Evolutionary conservation across 2,113 vertebrate species (phyloP), one percentile per base, ranked within the genome.

Genomic region (Pteronura brasiliensis): DNA sequence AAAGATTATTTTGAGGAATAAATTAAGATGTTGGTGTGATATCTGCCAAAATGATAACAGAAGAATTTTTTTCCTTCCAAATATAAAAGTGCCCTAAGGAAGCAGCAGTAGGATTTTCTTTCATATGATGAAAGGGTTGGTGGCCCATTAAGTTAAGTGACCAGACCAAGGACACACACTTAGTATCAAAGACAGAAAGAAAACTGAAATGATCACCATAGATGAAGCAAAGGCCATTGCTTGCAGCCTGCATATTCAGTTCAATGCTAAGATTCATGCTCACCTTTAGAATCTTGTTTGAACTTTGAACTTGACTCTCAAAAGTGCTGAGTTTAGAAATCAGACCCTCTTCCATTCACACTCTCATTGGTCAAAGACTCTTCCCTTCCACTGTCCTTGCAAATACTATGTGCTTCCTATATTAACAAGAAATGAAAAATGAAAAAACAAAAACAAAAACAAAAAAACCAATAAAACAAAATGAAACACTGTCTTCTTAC

Each of bases 1-100:
- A 97, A 94, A 69, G 42, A 29, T 94, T 91, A 74, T 92, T 93
- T 86, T 96, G 69, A 91, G 52, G 44, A 97, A 71, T 94, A 83
- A 80, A 80, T 95, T 79, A 91, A 59, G 44, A 29, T 72, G 8
- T 96, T 34, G 63, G 39, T 39, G 44, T 65, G 34, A 67, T 77
- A 85, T 39, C 59, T 85, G 44, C 47, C 85, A 90, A 94, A 91
- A 93, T 82, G 23, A 61, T 29, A 84, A 34, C n/a, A 39, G 31
- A 31, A 44, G 0, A 80, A 12, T 27, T 36, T 77, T 77, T 93
- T 89, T 47, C 25, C 21, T 91, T 86, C 15, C 61, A 65, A 25
- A 36, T 47, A 71, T 39, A 86, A 67, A 81, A 72, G 13, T 6
- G 2, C 39, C 34, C 10, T 61, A 49, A 79, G n/a, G 80, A 88